Evolutionary conservation across 2,888 invertebrate species (phyloP).

Genomic region (Darwinula stevensoni): DNA sequence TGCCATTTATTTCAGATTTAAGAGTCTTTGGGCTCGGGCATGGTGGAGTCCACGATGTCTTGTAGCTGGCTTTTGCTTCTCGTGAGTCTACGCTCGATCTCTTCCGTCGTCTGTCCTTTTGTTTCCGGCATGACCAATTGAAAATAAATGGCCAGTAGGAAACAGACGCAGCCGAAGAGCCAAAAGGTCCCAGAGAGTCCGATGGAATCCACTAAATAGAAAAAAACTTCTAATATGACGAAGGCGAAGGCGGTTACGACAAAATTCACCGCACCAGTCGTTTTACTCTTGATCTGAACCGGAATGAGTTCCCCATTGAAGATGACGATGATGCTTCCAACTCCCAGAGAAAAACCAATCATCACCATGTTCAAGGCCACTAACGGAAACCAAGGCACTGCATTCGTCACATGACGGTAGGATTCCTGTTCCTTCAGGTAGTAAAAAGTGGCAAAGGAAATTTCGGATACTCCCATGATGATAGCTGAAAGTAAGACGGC

Average conservation of each 20-base stretch:
- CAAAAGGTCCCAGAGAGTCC: neutral
- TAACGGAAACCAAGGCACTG: neutral
- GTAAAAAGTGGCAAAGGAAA: neutral
- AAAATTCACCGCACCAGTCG: neutral
- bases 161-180: neutral
- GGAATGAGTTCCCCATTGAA: neutral
- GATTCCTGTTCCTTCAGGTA: conserved; percentile 1
- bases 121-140: neutral
- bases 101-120: neutral
- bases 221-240: neutral
- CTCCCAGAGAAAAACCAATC: neutral
- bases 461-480: neutral
- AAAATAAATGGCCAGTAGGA: neutral
- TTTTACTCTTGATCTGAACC: neutral
- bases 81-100: neutral
- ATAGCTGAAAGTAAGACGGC: neutral
- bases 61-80: too few species aligned
- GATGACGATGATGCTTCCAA: neutral
- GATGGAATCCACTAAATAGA: neutral
- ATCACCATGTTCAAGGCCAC: neutral
- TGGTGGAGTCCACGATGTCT: too few species aligned
- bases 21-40: too few species aligned
- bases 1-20: too few species aligned
- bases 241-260: neutral
- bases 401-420: too few species aligned